Evolutionary conservation across 2,797 vertebrate genomes (phyloP), one percentile per base, ranked within the genome.

Genomic region (Molossus alvarezi): DNA sequence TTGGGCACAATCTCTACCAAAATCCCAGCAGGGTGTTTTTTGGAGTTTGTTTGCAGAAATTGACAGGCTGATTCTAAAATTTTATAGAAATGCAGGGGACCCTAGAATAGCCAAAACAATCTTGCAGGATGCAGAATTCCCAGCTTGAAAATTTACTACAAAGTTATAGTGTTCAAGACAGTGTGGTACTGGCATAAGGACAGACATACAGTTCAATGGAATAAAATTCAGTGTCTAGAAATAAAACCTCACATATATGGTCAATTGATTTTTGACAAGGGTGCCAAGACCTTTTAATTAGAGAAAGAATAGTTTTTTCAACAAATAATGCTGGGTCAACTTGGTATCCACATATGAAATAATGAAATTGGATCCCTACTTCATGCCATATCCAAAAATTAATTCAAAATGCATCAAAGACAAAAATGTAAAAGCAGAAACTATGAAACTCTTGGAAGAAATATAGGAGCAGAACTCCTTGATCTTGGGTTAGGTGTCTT

Each of bases 261-360:
- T 45, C 41, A 45, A 45, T 45, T 45, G 41, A 45, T 45, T 45
- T 45, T 45, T 45, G 41, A 45, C 41, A 45, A 45, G 41, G 41
- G 41, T 45, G 41, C 41, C 60, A 93, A 73, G 25, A 27, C 21
- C 27, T 21, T 82, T 65, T 51, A 58, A 37, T 58, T 33, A 21
- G 12, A 88, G 58, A 33, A 94, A 67, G 37, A 94, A 58, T 37
- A 58, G 17, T 83, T 29, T 57, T 17, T 75, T 94, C 21, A 75
- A 29, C 51, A 75, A 23, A 23, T 83, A 48, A 27, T 69, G 23
- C 67, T 45, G 64, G 20, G 11, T 77, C 33, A 94, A 76, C 18
- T 55, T 21, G 21, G 33, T 60, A 55, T 64, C 55, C 27, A 62
- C 6, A 23, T 64, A 55, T 15, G 33, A 55, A 85, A 79, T 62